Base-by-base conservation (phyloP, 2,888 invertebrate genomes). In the Lutraria lutraria region DNA sequence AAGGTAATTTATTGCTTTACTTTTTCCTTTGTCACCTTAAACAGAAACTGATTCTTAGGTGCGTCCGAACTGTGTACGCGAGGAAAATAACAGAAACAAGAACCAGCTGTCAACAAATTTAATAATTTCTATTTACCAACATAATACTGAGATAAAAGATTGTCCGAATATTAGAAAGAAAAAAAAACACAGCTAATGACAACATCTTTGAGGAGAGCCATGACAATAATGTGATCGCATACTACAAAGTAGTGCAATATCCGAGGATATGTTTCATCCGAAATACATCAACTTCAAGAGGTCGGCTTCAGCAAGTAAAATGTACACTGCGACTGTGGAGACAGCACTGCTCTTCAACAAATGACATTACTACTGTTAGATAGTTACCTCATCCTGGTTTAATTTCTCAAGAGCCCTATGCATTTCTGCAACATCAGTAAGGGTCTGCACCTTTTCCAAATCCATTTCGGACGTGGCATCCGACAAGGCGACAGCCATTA, bases 391-490 rank as follows among this genome's bases (percentile, higher is more conserved):
- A 88, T 96, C 95, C 85, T 93, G 93, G 76, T 94, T 94, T 72
- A 96, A 91, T 85, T 92, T 90, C 72, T 95, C 95, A 86, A 95
- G 95, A 68, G 96, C 96, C 31, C 94, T 94, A 86, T 94, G 92
- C 76, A 96, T 96, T 79, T 96, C 96, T 16, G 94, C 94, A 2
- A 96, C 92, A 90, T 96, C 95, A 53, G 95, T 96, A 83, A 96
- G 92, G 89, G 94, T 95, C 90, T 96, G 95, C 60, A 95, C 91
- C 87, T 93, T 94, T 89, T 95, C 94, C 53, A 93, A 87, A 80
- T 93, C 90, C 81, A 89, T 90, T 87, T 92, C 86, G 90, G 95
- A 96, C 95, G 96, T 95, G 95, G 95, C 96, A 95, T 94, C 94
- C 68, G 81, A 90, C 84, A 84, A 92, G 92, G 95, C 89, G 84